A percentile compares a stretch with the other conserved stretches of the same genome.
Conservation (phyloP, 2,113 vertebrate genomes). For the Cottus gobio region DNA sequence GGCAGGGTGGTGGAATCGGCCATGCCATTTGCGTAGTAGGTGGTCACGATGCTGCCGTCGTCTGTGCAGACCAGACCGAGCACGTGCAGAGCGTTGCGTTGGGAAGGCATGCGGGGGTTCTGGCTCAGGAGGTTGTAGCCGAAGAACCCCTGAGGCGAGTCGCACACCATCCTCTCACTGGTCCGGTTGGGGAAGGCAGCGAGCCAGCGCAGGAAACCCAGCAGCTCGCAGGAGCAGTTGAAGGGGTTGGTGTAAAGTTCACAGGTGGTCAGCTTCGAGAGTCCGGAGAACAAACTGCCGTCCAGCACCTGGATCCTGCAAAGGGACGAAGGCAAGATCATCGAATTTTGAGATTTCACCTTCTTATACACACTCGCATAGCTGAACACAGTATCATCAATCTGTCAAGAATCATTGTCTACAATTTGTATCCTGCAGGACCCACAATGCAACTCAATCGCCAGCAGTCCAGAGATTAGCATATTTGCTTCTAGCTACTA, state of each 20-base stretch:
- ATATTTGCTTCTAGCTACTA: background rate
- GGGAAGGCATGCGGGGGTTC: conserved; percentile 86
- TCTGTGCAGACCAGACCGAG: conserved; percentile 91
- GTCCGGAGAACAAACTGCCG: conserved; percentile 88
- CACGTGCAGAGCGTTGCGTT: conserved; percentile 90
- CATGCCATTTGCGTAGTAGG: conserved; percentile 74
- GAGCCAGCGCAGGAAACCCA: conserved; percentile 96
- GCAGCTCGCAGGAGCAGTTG: conserved; percentile 95
- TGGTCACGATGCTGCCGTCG: conserved; percentile 80
- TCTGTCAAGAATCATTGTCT: background rate
- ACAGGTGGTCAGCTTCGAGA: conserved; percentile 92
- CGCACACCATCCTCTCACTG: conserved; percentile 95
- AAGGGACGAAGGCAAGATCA: background rate
- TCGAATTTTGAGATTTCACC: background rate
- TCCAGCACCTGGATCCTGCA: conserved; percentile 92
- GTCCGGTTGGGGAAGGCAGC: conserved; percentile 92
- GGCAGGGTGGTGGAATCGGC: conserved; percentile 81
- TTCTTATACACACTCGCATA: background rate
- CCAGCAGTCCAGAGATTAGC: background rate
- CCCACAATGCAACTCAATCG: background rate
- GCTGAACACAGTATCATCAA: background rate
- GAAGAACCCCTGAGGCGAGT: conserved; percentile 89
- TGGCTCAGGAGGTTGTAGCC: conserved; percentile 95
- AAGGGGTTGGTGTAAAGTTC: conserved; percentile 99
- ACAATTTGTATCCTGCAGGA: background rate